Evolutionary conservation across 1,140 invertebrate genomes (phyloP), one percentile per base, ranked within the genome.

Genomic region (Branchinecta lynchi): DNA sequence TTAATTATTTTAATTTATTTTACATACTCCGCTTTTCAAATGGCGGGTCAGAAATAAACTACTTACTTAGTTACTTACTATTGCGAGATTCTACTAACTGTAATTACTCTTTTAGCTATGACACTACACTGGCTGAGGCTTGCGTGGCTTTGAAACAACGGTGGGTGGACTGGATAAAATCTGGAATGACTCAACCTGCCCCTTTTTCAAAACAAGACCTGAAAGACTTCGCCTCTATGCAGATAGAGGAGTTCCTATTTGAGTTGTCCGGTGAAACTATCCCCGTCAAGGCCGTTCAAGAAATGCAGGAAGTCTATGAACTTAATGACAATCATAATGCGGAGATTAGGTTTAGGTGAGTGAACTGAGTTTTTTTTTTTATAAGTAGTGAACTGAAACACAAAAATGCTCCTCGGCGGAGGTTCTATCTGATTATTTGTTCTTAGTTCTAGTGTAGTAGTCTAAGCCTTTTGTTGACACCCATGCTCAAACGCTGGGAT

Each of bases 171-270:
- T 83, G 81, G 77, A 79, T 84, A 70, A 76, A 80, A 21, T 77
- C 82, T 20, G 70, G 73, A 5, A 65, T 74, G 75, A 51, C 72
- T 0, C 20, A 67, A 8, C 44, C 79, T 9, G 72, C 72, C 44
- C 77, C 81, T 10, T 84, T 86, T 68, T 74, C 73, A 3, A 71
- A 73, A 17, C 73, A 77, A 20, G 86, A 87, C 74, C 76, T 86
- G 3, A 75, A 78, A 21, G 71, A 75, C 43, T 80, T 94, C 67
- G 82, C 82, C 5, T 80, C 88, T 0, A 79, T 83, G 67, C 90
- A 94, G 77, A 80, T 84, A 66, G 82, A 85, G 66, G 85, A 87
- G 74, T 87, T 94, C 73, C 78, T 95, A 15, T 82, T 86, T 68
- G 81, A 86, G 71, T 77, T 95, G 3, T 80, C 87, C 0, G 74